Percentiles rank a stretch among this genome's conserved stretches.
Conservation (phyloP, 1,140 invertebrate species). For the Acyrthosiphon pisum region DNA sequence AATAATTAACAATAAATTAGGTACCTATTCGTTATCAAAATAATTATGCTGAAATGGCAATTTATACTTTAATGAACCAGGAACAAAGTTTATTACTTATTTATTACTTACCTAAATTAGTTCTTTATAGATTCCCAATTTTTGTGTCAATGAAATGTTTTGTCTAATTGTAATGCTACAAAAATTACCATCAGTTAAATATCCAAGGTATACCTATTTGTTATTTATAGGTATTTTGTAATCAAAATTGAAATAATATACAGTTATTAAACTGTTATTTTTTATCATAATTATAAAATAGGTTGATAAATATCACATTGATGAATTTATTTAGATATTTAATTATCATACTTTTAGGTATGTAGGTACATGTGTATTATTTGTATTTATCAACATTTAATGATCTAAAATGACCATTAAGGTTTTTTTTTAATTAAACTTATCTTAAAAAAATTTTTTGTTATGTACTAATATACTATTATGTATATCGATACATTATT, state of each 20-base stretch:
- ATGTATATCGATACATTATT: background rate
- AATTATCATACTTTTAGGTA: background rate
- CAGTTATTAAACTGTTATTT: background rate
- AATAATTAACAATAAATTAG: background rate
- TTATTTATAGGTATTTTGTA: background rate
- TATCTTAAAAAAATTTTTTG: background rate
- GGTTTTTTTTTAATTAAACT: background rate
- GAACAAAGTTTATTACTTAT: background rate
- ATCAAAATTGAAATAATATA: no score
- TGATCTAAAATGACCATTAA: background rate
- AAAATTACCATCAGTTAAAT: background rate
- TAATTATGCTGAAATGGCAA: background rate
- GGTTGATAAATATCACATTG: background rate
- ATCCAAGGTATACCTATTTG: no score
- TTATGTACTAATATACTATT: background rate
- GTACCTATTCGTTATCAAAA: background rate
- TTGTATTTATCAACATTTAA: background rate
- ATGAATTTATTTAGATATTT: background rate
- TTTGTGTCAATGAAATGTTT: background rate
- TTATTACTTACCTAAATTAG: background rate
- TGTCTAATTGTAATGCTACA: background rate
- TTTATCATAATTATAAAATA: conserved; percentile 18
- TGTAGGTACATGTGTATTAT: background rate
- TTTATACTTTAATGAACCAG: background rate
- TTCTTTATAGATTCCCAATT: background rate